A percentile compares a stretch with the other conserved stretches of the same genome.
These are phyloP conservation scores for Macheiramphus alcinus DNA, from an alignment of 2,113 vertebrate genomes.

Conservation along the genomic window DNA sequence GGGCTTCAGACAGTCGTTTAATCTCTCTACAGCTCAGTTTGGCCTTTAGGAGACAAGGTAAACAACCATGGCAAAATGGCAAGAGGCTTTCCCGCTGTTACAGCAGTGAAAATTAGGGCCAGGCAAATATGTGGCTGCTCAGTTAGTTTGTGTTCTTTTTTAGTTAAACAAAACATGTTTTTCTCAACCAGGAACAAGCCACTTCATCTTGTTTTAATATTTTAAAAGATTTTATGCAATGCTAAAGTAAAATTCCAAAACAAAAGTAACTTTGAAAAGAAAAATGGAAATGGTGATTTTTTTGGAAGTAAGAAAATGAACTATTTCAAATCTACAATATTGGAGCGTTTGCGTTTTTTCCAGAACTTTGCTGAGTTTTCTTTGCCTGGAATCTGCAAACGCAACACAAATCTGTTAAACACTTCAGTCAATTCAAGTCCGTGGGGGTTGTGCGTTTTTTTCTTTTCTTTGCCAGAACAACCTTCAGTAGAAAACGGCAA, in stretches of 20 bases:
- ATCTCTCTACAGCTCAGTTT: neutral
- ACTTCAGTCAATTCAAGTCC: neutral
- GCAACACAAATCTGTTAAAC: neutral
- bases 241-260: neutral
- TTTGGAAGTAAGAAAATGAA: neutral
- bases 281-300: neutral
- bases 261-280: neutral
- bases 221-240: neutral
- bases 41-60: neutral
- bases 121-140: neutral
- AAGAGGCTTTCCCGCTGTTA: neutral
- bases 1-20: neutral
- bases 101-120: neutral
- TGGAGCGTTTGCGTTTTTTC: neutral
- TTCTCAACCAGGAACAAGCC: neutral
- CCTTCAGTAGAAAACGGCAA: neutral
- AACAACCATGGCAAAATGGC: neutral
- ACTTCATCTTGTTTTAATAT: neutral
- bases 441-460: neutral
- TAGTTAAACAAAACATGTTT: neutral
- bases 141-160: neutral
- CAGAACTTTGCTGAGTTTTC: neutral
- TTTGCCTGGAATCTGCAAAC: neutral
- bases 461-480: neutral
- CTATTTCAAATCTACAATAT: neutral